These are phyloP conservation scores for Microdon myrmicae DNA, from an alignment of 2,888 invertebrate species.

Conservation along the genomic window DNA sequence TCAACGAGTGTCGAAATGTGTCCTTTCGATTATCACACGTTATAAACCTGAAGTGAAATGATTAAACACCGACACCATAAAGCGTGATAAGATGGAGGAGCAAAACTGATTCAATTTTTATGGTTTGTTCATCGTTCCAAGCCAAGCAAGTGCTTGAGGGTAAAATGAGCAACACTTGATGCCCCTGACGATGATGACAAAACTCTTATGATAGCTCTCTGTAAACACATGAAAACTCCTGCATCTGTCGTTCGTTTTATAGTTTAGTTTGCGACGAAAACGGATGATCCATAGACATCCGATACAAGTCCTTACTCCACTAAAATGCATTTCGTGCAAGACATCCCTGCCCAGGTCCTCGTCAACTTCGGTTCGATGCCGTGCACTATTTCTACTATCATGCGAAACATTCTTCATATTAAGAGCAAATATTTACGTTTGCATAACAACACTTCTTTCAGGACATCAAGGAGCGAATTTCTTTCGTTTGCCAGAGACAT, in stretches of 20 bases:
- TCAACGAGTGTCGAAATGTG: too few relatives aligned
- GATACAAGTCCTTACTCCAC: too few relatives aligned
- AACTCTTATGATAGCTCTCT: too few relatives aligned
- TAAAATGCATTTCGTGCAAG: constrained; percentile 41
- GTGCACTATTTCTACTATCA: too few relatives aligned
- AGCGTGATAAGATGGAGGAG: too few relatives aligned
- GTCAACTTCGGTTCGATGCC: too few relatives aligned
- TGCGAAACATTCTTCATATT: constrained; percentile 48
- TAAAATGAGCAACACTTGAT: constrained; percentile 33
- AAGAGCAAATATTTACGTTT: constrained; percentile 49
- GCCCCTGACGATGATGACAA: constrained; percentile 6
- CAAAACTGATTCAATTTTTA: constrained; percentile 46
- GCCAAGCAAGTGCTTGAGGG: constrained; percentile 22
- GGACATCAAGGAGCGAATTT: constrained; percentile 18
- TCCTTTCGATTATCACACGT: too few relatives aligned
- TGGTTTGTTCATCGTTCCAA: constrained; percentile 18
- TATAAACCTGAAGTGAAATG: too few relatives aligned
- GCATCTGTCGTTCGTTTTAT: constrained; percentile 41
- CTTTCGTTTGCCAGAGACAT: too few relatives aligned
- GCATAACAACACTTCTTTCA: constrained; percentile 45
- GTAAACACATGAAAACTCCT: constrained; percentile 34
- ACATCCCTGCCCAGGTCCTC: constrained; percentile 4
- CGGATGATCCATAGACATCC: constrained; percentile 40
- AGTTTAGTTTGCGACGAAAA: constrained; percentile 37
- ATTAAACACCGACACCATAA: too few relatives aligned